Percentiles rank a stretch among this genome's conserved stretches.
phyloP scores from a whole-genome alignment of 2,113 vertebrate genomes.

The Atractosteus spatula region DNA sequence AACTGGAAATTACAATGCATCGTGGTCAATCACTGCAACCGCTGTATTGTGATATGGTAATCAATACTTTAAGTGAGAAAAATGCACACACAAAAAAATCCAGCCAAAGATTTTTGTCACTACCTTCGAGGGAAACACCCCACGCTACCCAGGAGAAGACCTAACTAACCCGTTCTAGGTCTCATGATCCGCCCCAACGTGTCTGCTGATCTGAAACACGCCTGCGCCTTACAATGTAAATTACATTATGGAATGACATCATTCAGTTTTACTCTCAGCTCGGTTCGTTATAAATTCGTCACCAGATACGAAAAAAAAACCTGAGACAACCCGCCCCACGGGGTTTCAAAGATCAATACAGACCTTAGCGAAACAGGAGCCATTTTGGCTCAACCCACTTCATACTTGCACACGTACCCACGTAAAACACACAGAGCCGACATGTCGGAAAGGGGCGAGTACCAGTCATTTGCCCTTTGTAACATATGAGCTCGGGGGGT shows the following conservation, averaged over 20 bases:
- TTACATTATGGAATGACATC: slow-evolving; percentile 68
- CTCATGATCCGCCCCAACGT: no score
- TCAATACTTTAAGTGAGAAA: no score
- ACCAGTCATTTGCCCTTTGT: slow-evolving; percentile 48
- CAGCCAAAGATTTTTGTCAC: no score
- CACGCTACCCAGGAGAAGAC: no score
- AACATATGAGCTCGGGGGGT: slow-evolving; percentile 22
- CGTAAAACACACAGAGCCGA: slow-evolving; percentile 32
- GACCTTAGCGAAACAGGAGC: slow-evolving; percentile 36
- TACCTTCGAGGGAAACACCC: no score
- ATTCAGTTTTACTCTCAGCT: slow-evolving; percentile 61
- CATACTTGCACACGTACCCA: neutral
- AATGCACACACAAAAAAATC: no score
- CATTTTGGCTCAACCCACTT: slow-evolving; percentile 49
- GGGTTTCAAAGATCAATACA: slow-evolving; percentile 15
- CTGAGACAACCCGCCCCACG: slow-evolving; percentile 32
- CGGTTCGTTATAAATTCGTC: slow-evolving; percentile 54
- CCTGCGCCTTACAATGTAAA: slow-evolving; percentile 40
- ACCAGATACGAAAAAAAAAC: slow-evolving; percentile 37
- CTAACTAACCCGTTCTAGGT: no score
- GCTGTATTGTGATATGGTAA: no score
- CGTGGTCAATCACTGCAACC: no score
- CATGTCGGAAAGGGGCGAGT: slow-evolving; percentile 41
- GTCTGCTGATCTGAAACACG: slow-evolving; percentile 44
- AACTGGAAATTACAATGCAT: no score